Evolutionary conservation across 2,888 invertebrate species (phyloP).

Genomic region (Microctonus aethiopoides): DNA sequence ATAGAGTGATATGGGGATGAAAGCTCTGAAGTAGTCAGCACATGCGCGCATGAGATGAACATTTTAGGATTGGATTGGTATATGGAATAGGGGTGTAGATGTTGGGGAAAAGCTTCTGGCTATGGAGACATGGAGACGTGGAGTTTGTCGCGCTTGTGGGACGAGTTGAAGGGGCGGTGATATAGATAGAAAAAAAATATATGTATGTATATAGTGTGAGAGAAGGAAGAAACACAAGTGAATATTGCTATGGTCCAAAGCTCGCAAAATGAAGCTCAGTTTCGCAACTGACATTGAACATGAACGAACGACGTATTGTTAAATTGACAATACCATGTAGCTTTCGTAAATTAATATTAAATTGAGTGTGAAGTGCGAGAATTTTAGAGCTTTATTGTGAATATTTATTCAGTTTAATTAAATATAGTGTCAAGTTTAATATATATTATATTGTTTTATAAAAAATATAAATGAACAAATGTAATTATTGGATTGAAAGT

Average conservation of each 20-base stretch:
- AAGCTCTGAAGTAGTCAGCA: slow-evolving; percentile 8
- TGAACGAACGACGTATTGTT: slow-evolving; percentile 38
- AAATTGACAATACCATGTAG: slow-evolving; percentile 48
- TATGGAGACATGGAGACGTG: slow-evolving; percentile 21
- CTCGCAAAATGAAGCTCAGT: slow-evolving; percentile 48
- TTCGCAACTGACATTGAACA: slow-evolving; percentile 53
- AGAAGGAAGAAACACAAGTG: slow-evolving; percentile 42
- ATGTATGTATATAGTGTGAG: too few relatives aligned
- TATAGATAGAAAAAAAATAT: slow-evolving; percentile 42
- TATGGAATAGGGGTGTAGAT: background rate
- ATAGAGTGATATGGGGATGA: background rate
- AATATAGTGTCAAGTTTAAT: too few relatives aligned
- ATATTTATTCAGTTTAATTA: too few relatives aligned
- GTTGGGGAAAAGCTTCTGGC: slow-evolving; percentile 23
- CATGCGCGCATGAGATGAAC: slow-evolving; percentile 10
- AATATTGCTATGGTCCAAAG: slow-evolving; percentile 30
- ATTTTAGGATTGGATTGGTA: slow-evolving; percentile 16
- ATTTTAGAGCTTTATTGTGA: too few relatives aligned
- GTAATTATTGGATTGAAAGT: background rate
- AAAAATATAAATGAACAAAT: background rate
- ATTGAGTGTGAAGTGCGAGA: slow-evolving; percentile 25
- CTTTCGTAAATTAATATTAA: slow-evolving; percentile 33
- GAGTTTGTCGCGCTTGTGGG: slow-evolving; percentile 36
- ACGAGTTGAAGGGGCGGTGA: slow-evolving; percentile 27
- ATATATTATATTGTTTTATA: too few relatives aligned